Evolutionary conservation across 2,888 invertebrate genomes (phyloP), one percentile per base, ranked within the genome.

Genomic region (Piscicola geometra): DNA sequence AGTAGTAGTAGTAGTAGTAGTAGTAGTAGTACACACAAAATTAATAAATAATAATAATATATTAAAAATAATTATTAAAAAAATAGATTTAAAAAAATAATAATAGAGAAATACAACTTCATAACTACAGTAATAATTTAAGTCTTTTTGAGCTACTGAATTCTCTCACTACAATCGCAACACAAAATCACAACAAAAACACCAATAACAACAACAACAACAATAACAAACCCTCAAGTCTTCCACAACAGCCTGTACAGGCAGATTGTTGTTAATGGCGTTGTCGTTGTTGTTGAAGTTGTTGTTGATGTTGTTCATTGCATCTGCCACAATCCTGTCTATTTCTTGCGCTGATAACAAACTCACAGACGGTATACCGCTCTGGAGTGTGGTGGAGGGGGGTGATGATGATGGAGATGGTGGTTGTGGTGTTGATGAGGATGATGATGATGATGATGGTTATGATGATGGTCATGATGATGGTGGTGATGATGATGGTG

Each of bases 401-500:
- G 41, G 41, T 41, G 41, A 15, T 41, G 41, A 1, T 32, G 30
- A 30, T n/a, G 30, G 30, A 0, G 25, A 32, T 33, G 68, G 36
- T 32, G 21, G 25, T 0, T 35, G 21, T 28, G 25, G 25, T n/a
- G 64, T 3, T n/a, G 50, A 41, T 1, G 41, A 12, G 15, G 1
- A 33, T 15, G 73, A 56, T 1, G 73, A 32, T 32, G 35, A 33
- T 21, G 30, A 33, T 12, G 73, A 32, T 9, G 35, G 36, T 25
- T 56, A 32, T 9, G 35, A 32, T 25, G 15, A 64, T n/a, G 21
- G 35, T 36, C 32, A 28, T 12, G 52, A 73, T 25, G 64, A 64
- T 28, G 66, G 60, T 64, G 64, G 60, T 30, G 73, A 73, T 64
- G 73, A 73, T n/a, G 64, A 73, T 35, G 73, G 56, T 30, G 32